phyloP scores from a whole-genome alignment of 1,140 invertebrate species.

The Anadara kagoshimensis region DNA sequence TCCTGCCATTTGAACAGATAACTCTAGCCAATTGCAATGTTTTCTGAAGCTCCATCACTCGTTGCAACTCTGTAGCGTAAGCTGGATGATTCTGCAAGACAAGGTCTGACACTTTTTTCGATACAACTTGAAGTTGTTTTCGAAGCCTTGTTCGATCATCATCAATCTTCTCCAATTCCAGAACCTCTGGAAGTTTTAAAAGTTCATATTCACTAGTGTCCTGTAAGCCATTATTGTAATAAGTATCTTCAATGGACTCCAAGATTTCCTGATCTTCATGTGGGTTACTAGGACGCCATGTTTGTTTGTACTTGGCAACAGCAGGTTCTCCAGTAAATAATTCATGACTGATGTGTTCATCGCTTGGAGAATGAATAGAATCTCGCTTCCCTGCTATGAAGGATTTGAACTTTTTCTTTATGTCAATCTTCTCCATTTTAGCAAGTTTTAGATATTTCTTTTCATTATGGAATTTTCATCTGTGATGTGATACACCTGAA shows the following conservation, averaged over 20 bases:
- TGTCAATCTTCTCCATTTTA: slow-evolving; percentile 44
- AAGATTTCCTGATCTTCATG: slow-evolving; percentile 84
- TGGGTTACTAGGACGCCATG: slow-evolving; percentile 67
- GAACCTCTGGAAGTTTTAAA: slow-evolving; percentile 61
- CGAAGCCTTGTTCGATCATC: slow-evolving; percentile 80
- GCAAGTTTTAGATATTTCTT: neutral
- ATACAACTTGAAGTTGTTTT: slow-evolving; percentile 88
- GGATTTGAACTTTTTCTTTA: slow-evolving; percentile 62
- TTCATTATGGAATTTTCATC: neutral
- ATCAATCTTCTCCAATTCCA: slow-evolving; percentile 81
- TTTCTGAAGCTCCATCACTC: slow-evolving; percentile 85
- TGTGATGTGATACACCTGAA: neutral
- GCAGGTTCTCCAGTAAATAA: slow-evolving; percentile 51
- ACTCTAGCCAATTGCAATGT: slow-evolving; percentile 77
- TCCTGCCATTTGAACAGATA: slow-evolving; percentile 68
- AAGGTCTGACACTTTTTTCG: slow-evolving; percentile 91
- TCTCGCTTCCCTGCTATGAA: slow-evolving; percentile 61
- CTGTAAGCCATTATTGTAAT: slow-evolving; percentile 79
- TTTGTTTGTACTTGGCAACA: slow-evolving; percentile 56
- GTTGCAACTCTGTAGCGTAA: slow-evolving; percentile 88
- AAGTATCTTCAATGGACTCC: slow-evolving; percentile 82
- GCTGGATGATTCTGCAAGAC: slow-evolving; percentile 91
- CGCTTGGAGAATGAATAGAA: slow-evolving; percentile 41
- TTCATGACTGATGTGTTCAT: slow-evolving; percentile 55
- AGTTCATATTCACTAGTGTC: slow-evolving; percentile 83